Conservation (phyloP, 2,888 invertebrate genomes). For the Macrophya alboannulata region DNA sequence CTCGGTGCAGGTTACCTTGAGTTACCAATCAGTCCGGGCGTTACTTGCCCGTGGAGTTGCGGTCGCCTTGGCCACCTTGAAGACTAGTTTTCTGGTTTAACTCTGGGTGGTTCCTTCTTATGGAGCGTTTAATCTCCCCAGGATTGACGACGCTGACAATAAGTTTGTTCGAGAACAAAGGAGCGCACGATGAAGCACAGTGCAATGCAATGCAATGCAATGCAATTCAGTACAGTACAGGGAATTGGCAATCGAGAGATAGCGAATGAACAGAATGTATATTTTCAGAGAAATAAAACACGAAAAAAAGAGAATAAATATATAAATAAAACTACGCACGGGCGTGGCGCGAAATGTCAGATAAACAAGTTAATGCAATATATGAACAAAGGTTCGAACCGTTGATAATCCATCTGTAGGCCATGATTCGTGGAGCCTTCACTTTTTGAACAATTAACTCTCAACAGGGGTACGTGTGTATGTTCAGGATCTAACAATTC, state of each 20-base stretch:
- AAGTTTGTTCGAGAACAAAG: slow-evolving; percentile 34
- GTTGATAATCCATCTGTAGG: slow-evolving; percentile 34
- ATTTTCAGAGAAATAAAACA: slow-evolving; percentile 16
- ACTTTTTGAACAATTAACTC: slow-evolving; percentile 21
- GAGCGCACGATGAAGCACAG: not conserved
- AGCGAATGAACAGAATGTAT: slow-evolving; percentile 16
- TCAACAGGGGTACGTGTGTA: not conserved
- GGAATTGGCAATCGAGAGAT: not conserved
- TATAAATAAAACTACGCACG: not conserved
- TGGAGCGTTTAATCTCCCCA: slow-evolving; percentile 28
- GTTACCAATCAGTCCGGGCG: slow-evolving; percentile 48
- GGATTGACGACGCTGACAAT: slow-evolving; percentile 21
- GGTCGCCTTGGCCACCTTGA: slow-evolving; percentile 50
- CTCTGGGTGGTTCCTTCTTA: slow-evolving; percentile 24
- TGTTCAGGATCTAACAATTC: too few species aligned
- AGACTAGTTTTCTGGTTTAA: slow-evolving; percentile 41
- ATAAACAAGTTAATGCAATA: slow-evolving; percentile 38
- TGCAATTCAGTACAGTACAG: not conserved
- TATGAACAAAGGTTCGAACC: slow-evolving; percentile 6
- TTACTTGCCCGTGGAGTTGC: slow-evolving; percentile 35
- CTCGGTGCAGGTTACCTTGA: slow-evolving; percentile 43
- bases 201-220: not conserved
- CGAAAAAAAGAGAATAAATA: not conserved
- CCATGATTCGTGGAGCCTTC: not conserved
- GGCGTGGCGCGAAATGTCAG: slow-evolving; percentile 49